These are phyloP conservation scores for Tachina lurida DNA, from an alignment of 2,888 invertebrate genomes.

Conservation along the genomic window DNA sequence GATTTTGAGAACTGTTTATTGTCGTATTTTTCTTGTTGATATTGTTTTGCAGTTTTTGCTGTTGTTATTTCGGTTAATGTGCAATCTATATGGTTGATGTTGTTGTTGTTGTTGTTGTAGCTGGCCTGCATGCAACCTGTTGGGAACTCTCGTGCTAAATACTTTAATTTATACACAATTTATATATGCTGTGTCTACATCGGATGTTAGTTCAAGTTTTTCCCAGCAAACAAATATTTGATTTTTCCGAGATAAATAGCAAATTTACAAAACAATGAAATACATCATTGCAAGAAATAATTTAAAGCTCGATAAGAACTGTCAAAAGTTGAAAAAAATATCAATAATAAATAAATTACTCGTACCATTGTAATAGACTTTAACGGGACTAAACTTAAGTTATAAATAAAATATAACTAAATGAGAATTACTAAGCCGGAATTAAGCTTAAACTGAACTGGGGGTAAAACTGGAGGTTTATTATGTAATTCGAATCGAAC, in stretches of 20 bases:
- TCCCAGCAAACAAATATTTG: constrained; percentile 30
- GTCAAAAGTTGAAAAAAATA: too few species aligned
- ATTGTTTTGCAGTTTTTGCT: constrained; percentile 43
- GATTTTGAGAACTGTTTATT: constrained; percentile 60
- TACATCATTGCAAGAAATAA: too few species aligned
- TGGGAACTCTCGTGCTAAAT: constrained; percentile 73
- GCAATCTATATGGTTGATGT: constrained; percentile 17
- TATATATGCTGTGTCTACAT: constrained; percentile 57
- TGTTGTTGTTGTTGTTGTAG: constrained; percentile 53
- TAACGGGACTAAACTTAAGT: too few species aligned
- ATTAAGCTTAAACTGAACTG: too few species aligned
- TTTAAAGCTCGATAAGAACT: too few species aligned
- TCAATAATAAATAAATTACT: too few species aligned
- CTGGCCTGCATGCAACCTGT: constrained; percentile 73
- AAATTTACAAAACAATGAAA: too few species aligned
- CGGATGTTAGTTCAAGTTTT: neutral
- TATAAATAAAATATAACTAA: too few species aligned
- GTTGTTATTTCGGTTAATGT: constrained; percentile 26
- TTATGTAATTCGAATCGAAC: too few species aligned
- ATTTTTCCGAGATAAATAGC: neutral
- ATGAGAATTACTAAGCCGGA: too few species aligned
- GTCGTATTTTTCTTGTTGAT: constrained; percentile 54
- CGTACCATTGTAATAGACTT: too few species aligned
- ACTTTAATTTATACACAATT: constrained; percentile 70
- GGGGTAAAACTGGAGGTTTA: too few species aligned